A percentile compares a stretch with the other conserved stretches of the same genome.
Evolutionary conservation across 1,140 invertebrate species (phyloP).

Genomic region (Drosophila equinoxialis): DNA sequence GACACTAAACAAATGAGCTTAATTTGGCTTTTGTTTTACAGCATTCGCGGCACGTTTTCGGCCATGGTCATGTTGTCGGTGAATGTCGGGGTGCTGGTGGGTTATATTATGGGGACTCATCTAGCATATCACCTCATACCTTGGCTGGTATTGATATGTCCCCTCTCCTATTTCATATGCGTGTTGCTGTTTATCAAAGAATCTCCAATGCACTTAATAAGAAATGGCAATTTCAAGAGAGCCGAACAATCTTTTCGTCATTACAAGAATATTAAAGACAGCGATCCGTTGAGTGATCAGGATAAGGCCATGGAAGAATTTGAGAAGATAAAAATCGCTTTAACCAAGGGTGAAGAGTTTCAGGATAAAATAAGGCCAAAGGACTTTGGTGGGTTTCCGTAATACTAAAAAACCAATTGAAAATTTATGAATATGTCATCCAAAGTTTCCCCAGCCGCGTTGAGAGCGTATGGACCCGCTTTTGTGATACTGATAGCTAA

Average conservation of each 20-base stretch:
- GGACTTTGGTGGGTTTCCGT: conserved; percentile 60
- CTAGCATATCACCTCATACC: conserved; percentile 56
- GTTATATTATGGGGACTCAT: conserved; percentile 63
- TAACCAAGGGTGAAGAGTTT: conserved; percentile 34
- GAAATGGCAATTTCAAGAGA: conserved; percentile 27
- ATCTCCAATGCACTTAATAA: conserved; percentile 64
- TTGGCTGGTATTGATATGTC: conserved; percentile 42
- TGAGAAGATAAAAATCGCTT: conserved; percentile 46
- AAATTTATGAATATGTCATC: too few species aligned
- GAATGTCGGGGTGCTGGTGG: conserved; percentile 61
- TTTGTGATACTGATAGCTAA: conserved; percentile 52
- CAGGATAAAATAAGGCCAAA: conserved; percentile 26
- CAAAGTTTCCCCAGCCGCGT: conserved; percentile 35
- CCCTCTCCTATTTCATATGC: conserved; percentile 45
- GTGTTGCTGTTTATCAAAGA: conserved; percentile 57
- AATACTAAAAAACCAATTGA: not conserved
- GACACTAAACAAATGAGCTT: not conserved
- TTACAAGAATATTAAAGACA: conserved; percentile 68
- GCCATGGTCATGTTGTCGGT: conserved; percentile 63
- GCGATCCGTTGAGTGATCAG: conserved; percentile 37
- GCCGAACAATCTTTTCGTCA: conserved; percentile 62
- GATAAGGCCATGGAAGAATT: conserved; percentile 46
- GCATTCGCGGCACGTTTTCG: conserved; percentile 67
- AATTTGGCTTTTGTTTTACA: conserved; percentile 25
- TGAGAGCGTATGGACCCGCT: conserved; percentile 47